Percentiles rank a stretch among this genome's conserved stretches.
phyloP scores from a whole-genome alignment of 37 sponge, comb jelly and placozoan species.

The Oopsacas minuta region DNA sequence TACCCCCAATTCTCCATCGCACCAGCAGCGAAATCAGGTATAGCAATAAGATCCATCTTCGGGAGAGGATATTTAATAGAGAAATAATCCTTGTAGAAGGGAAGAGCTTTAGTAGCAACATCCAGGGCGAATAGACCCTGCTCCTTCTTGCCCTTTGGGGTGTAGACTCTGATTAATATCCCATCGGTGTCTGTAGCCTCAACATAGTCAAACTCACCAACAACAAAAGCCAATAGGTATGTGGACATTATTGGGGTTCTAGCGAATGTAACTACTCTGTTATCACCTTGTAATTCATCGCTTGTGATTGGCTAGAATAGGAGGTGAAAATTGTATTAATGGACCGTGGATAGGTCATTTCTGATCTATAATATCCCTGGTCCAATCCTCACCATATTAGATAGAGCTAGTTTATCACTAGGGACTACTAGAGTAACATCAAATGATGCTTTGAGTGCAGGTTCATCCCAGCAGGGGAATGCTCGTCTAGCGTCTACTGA shows the following conservation, averaged over 20 bases:
- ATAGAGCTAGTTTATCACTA: conserved; percentile 68
- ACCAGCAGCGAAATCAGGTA: conserved; percentile 79
- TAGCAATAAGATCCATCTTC: conserved; percentile 89
- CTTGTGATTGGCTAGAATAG: background rate
- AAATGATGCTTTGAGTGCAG: conserved; percentile 85
- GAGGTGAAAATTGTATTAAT: background rate
- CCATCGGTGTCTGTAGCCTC: conserved; percentile 57
- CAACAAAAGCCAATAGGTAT: conserved; percentile 85
- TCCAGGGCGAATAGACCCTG: conserved; percentile 74
- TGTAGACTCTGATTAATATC: conserved; percentile 73
- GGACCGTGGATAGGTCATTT: too few relatives aligned
- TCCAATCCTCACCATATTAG: conserved; percentile 72
- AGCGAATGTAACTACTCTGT: conserved; percentile 50
- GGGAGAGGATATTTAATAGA: conserved; percentile 68
- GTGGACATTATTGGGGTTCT: conserved; percentile 78
- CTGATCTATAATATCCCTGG: too few relatives aligned
- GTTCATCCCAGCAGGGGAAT: conserved; percentile 98
- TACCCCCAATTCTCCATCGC: conserved; percentile 94
- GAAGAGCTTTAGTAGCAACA: conserved; percentile 78
- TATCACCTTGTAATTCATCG: conserved; percentile 28
- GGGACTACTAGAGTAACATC: conserved; percentile 83
- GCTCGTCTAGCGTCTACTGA: conserved; percentile 91
- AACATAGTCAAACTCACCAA: conserved; percentile 88
- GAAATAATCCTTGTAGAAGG: conserved; percentile 83
- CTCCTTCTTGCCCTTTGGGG: conserved; percentile 75